Percentiles rank a stretch among this genome's conserved stretches.
These are phyloP conservation scores for Pangasianodon gigas DNA, from an alignment of 2,113 vertebrate genomes.

Conservation along the genomic window DNA sequence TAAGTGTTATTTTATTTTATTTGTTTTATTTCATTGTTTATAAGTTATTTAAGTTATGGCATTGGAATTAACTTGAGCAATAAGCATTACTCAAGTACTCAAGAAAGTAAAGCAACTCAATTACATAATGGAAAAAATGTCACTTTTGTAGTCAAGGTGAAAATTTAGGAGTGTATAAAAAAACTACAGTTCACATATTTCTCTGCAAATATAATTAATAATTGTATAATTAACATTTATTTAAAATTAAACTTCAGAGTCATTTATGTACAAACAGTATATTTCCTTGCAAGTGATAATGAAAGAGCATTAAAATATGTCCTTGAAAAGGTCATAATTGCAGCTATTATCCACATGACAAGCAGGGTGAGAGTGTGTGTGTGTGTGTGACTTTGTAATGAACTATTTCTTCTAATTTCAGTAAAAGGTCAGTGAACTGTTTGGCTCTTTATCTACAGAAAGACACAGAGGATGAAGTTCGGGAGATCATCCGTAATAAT, in stretches of 20 bases:
- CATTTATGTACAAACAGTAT: not conserved
- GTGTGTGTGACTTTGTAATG: not conserved
- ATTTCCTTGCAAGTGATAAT: not conserved
- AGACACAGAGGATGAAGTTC: conserved; percentile 94
- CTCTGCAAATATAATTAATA: not conserved
- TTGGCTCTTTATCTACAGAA: conserved; percentile 78
- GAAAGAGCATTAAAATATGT: not conserved
- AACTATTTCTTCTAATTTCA: not conserved
- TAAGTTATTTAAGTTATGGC: not conserved
- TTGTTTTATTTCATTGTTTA: not conserved
- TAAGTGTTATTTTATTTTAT: too few relatives aligned
- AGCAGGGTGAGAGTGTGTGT: too few relatives aligned
- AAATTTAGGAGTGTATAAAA: not conserved
- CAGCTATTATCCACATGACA: not conserved
- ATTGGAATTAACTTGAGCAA: not conserved
- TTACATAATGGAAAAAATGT: not conserved
- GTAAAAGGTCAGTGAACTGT: not conserved
- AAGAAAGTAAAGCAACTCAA: not conserved
- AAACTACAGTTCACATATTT: not conserved
- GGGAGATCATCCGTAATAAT: conserved; percentile 87
- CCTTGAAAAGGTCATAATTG: not conserved
- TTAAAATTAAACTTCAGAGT: not conserved
- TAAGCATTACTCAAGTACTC: not conserved
- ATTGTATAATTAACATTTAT: not conserved
- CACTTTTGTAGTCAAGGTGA: not conserved